phyloP scores from a whole-genome alignment of 2,888 invertebrate species.

The Coremacera marginata region DNA sequence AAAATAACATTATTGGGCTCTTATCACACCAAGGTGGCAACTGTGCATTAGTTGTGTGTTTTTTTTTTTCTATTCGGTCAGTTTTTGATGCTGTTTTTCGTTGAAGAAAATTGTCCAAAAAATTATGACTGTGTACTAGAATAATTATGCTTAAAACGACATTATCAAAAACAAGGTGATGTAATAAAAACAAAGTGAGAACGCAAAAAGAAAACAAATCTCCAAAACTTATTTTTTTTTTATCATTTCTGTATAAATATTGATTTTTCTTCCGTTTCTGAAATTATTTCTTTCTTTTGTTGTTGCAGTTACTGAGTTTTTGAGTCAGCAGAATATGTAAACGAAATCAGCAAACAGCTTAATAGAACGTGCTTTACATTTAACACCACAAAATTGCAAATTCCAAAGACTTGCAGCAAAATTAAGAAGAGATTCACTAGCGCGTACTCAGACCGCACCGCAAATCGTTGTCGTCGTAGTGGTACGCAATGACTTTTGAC shows the following conservation, averaged over 20 bases:
- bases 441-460: neutral
- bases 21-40: conserved; percentile 4
- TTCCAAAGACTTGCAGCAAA: conserved; percentile 15
- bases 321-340: conserved; percentile 64
- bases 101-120: neutral
- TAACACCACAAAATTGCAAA: conserved; percentile 43
- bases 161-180: conserved; percentile 26
- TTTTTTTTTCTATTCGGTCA: conserved; percentile 2
- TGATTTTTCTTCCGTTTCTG: conserved; percentile 33
- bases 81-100: conserved; percentile 5
- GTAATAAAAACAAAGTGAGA: conserved; percentile 28
- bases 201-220: conserved; percentile 19
- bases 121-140: conserved; percentile 12
- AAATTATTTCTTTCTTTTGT: neutral
- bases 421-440: neutral
- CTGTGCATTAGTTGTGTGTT: neutral
- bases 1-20: neutral
- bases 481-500: conserved; percentile 65
- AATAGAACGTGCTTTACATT: conserved; percentile 35
- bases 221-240: conserved; percentile 6
- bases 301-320: conserved; percentile 61
- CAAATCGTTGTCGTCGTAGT: neutral
- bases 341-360: conserved; percentile 46
- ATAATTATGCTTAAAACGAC: neutral
- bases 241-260: conserved; percentile 19